phyloP scores from a whole-genome alignment of 2,113 vertebrate genomes.

The Grammomys surdaster region DNA sequence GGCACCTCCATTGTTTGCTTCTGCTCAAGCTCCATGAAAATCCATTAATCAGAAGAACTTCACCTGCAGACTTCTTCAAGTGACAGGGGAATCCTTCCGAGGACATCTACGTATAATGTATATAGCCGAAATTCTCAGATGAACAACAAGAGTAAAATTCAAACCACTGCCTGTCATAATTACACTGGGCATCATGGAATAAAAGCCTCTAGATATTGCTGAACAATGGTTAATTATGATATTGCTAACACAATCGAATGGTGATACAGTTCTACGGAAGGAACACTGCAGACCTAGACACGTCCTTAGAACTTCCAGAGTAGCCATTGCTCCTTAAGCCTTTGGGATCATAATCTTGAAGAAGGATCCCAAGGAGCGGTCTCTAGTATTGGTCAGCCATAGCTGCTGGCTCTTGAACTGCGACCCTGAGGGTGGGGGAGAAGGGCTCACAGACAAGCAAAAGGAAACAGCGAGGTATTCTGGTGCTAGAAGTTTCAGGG shows the following conservation, averaged over 20 bases:
- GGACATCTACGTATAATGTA: slow-evolving; percentile 84
- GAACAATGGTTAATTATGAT: slow-evolving; percentile 4
- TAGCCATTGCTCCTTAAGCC: slow-evolving; percentile 65
- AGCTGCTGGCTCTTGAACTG: slow-evolving; percentile 65
- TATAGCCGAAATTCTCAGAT: slow-evolving; percentile 86
- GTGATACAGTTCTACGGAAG: slow-evolving; percentile 68
- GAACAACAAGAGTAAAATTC: slow-evolving; percentile 84
- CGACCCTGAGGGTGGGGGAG: slow-evolving; percentile 53
- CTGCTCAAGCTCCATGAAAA: slow-evolving; percentile 75
- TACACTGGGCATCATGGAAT: slow-evolving; percentile 76
- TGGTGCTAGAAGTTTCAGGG: slow-evolving; percentile 83
- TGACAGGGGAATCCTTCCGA: slow-evolving; percentile 75
- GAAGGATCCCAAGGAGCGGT: slow-evolving; percentile 52
- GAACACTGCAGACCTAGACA: slow-evolving; percentile 75
- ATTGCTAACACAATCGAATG: slow-evolving; percentile 65
- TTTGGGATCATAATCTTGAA: slow-evolving; percentile 69
- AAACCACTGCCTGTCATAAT: slow-evolving; percentile 85
- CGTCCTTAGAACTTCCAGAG: slow-evolving; percentile 65
- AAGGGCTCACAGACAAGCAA: background rate
- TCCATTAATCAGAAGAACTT: slow-evolving; percentile 79
- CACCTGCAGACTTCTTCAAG: slow-evolving; percentile 89
- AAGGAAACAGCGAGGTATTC: slow-evolving; percentile 73
- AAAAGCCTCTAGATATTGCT: slow-evolving; percentile 74
- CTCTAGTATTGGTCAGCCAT: slow-evolving; percentile 73
- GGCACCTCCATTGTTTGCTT: slow-evolving; percentile 79